Evolutionary conservation across 2,797 vertebrate species (phyloP).

Genomic region (Halcyon chelicuti): DNA sequence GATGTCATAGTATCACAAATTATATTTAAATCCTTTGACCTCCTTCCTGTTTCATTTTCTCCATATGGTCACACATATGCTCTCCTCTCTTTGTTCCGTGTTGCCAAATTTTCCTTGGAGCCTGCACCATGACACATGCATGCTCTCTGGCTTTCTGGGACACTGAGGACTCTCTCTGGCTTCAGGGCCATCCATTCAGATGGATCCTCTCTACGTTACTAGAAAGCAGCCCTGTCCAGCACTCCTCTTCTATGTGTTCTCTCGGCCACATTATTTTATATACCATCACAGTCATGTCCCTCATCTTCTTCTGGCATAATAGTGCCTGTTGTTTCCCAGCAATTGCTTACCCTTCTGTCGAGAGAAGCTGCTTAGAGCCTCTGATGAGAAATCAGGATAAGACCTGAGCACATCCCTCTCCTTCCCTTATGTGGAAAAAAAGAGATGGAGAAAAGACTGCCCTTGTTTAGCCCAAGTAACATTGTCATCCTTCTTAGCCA

Average conservation of each 20-base stretch:
- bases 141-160: not conserved
- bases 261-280: not conserved
- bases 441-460: not conserved
- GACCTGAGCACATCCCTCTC: not conserved
- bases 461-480: not conserved
- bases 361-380: not conserved
- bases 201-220: not conserved
- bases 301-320: not conserved
- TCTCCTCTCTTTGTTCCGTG: not conserved
- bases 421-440: fast-evolving
- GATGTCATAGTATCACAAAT: not conserved
- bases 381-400: not conserved
- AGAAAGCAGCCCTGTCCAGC: not conserved
- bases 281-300: not conserved
- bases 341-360: slow-evolving; percentile 40
- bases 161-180: not conserved
- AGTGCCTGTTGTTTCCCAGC: not conserved
- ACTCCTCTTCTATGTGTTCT: fast-evolving
- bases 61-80: fast-evolving
- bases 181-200: fast-evolving
- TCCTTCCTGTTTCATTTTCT: not conserved
- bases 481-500: not conserved
- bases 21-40: slow-evolving; percentile 21
- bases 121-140: fast-evolving
- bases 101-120: not conserved